Percentiles rank a stretch among this genome's conserved stretches.
Conservation (phyloP, 2,797 vertebrate genomes). For the Antrozous pallidus region DNA sequence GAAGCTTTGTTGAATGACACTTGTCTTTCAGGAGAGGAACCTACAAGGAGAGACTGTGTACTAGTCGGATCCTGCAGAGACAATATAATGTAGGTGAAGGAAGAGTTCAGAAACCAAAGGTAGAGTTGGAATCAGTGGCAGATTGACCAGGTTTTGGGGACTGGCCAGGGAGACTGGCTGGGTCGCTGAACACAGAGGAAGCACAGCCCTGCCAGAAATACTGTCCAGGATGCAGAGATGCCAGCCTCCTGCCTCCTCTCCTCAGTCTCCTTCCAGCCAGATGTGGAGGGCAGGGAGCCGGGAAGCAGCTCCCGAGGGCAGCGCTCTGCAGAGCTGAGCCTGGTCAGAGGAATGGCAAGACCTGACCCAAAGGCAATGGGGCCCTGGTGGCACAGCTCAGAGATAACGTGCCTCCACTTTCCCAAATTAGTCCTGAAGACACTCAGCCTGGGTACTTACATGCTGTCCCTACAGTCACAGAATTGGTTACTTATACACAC, state of each 20-base stretch:
- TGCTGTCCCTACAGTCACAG: not conserved
- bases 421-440: accelerated
- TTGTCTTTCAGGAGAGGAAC: not conserved
- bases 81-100: accelerated
- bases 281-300: accelerated
- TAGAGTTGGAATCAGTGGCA: not conserved
- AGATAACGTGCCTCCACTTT: not conserved
- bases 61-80: accelerated
- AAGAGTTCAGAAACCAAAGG: not conserved
- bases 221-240: accelerated
- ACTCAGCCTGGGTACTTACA: accelerated
- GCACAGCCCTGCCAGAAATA: not conserved
- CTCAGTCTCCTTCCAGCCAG: not conserved
- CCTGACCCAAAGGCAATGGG: not conserved
- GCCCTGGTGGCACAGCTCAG: accelerated
- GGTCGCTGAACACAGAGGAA: not conserved
- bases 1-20: too few species aligned
- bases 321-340: accelerated
- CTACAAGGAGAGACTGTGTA: not conserved
- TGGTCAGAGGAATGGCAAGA: not conserved
- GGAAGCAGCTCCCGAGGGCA: not conserved
- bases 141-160: not conserved
- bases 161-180: too few species aligned
- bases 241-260: not conserved
- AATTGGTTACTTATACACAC: not conserved